Evolutionary conservation across 2,113 vertebrate genomes (phyloP).

Genomic region (Promerops cafer): DNA sequence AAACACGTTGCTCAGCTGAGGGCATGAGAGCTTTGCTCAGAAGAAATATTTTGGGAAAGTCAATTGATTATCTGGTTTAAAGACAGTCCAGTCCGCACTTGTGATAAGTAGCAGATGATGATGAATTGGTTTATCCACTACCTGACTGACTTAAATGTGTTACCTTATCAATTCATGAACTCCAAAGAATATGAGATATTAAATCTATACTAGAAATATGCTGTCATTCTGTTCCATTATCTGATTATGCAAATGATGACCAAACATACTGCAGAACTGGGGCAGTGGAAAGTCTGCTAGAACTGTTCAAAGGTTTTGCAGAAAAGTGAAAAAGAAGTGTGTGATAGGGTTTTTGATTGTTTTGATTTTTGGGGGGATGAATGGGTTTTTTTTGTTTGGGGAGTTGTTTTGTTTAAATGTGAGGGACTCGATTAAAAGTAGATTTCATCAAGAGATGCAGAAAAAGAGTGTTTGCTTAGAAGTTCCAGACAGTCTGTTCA

Average conservation of each 20-base stretch:
- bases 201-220: background rate
- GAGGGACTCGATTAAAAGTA: background rate
- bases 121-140: background rate
- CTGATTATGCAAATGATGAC: background rate
- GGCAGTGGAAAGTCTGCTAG: background rate
- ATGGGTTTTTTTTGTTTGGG: background rate
- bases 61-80: background rate
- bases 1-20: background rate
- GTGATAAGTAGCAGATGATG: background rate
- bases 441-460: background rate
- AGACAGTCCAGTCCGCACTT: background rate
- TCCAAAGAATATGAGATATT: background rate
- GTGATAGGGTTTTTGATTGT: background rate
- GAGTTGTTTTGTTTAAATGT: background rate
- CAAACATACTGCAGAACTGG: background rate
- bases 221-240: background rate
- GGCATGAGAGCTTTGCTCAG: background rate
- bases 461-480: background rate
- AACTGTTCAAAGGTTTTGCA: background rate
- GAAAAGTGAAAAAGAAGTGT: background rate
- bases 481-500: background rate
- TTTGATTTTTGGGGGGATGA: background rate
- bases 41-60: background rate
- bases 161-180: background rate
- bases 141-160: background rate